Conservation (phyloP, 2,888 invertebrate genomes). For the Drosophila demipolita region DNA sequence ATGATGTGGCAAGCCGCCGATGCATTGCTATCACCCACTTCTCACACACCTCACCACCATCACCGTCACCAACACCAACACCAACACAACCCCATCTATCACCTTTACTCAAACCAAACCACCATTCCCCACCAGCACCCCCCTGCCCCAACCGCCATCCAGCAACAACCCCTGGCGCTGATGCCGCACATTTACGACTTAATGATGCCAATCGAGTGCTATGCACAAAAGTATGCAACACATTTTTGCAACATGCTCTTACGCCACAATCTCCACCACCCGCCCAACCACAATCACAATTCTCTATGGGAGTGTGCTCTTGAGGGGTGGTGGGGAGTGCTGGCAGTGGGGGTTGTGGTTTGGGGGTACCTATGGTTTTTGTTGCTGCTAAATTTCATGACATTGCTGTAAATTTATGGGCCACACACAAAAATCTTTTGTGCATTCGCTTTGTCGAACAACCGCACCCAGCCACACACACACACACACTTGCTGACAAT, state of each 20-base stretch:
- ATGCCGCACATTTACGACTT: slow-evolving; percentile 68
- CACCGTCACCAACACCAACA: not conserved
- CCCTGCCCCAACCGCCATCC: not conserved
- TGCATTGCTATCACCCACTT: slow-evolving; percentile 1
- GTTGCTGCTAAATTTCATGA: slow-evolving; percentile 62
- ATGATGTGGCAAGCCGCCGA: slow-evolving; percentile 71
- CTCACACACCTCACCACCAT: not conserved
- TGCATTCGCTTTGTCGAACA: slow-evolving; percentile 48
- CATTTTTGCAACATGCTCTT: slow-evolving; percentile 55
- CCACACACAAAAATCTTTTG: slow-evolving; percentile 66
- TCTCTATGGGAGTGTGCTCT: not conserved
- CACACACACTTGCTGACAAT: slow-evolving; percentile 43
- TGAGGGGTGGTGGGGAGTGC: not conserved
- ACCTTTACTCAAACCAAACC: not conserved
- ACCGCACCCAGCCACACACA: slow-evolving; percentile 16
- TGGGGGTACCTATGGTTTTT: slow-evolving; percentile 1
- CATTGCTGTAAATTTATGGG: slow-evolving; percentile 72
- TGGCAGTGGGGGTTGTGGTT: not conserved
- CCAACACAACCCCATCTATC: not conserved
- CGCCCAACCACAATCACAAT: slow-evolving; percentile 23
- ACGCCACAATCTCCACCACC: slow-evolving; percentile 12
- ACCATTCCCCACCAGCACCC: not conserved
- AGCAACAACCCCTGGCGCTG: slow-evolving; percentile 3
- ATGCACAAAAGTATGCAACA: slow-evolving; percentile 71
- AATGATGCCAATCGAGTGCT: slow-evolving; percentile 74